Conservation (phyloP, 2,888 invertebrate species). For the Coelopa pilipes region DNA sequence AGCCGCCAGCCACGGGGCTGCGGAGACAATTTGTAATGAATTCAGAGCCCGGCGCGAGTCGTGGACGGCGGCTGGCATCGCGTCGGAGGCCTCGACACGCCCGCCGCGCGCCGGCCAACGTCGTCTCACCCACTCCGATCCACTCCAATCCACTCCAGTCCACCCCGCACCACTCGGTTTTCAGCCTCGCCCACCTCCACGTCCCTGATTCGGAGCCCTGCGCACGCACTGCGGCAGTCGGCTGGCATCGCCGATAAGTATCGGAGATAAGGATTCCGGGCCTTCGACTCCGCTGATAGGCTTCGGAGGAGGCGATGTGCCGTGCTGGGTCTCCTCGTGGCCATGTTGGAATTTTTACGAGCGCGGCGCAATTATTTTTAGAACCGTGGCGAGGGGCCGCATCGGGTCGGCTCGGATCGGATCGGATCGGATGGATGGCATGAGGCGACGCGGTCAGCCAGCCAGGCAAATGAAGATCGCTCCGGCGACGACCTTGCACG, state of each 20-base stretch:
- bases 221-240: background rate
- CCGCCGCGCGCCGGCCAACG: background rate
- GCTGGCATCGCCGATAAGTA: background rate
- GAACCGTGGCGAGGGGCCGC: background rate
- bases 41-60: slow-evolving; percentile 9
- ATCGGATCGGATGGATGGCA: too few relatives aligned
- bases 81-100: slow-evolving; percentile 4
- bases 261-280: background rate
- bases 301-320: background rate
- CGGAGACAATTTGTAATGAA: background rate
- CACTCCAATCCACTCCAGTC: too few relatives aligned
- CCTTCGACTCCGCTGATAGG: background rate
- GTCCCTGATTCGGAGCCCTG: too few relatives aligned
- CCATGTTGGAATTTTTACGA: slow-evolving; percentile 19
- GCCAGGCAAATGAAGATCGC: too few relatives aligned
- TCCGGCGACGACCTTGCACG: slow-evolving; percentile 18
- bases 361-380: background rate
- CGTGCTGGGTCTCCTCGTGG: background rate
- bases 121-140: background rate
- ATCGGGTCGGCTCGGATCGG: too few relatives aligned
- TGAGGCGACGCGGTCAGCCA: too few relatives aligned
- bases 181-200: too few relatives aligned
- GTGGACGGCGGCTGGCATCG: slow-evolving; percentile 18
- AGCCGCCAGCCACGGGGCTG: background rate
- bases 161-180: background rate